A percentile compares a stretch with the other conserved stretches of the same genome.
Conservation (phyloP, 2,113 vertebrate species). For the Macrotus californicus region DNA sequence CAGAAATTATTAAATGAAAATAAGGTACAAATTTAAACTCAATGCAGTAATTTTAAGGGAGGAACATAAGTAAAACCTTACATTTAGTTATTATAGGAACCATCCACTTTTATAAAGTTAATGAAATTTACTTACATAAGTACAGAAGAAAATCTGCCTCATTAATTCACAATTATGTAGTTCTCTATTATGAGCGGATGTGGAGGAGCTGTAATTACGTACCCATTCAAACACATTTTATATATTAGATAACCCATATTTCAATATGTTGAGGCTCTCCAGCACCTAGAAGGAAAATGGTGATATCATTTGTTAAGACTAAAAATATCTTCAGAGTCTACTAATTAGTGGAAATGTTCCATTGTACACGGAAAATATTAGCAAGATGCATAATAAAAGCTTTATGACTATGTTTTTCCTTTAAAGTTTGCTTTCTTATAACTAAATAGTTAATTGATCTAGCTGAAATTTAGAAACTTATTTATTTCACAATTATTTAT, state of each 20-base stretch:
- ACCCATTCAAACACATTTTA: slow-evolving; percentile 20
- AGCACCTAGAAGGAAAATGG: neutral
- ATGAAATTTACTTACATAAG: neutral
- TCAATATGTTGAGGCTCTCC: neutral
- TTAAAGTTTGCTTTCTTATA: neutral
- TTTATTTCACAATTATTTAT: neutral
- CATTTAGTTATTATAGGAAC: neutral
- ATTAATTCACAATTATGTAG: slow-evolving; percentile 35
- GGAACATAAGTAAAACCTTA: slow-evolving; percentile 2
- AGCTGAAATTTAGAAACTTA: neutral
- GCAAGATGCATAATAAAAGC: neutral
- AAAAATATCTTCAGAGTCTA: neutral
- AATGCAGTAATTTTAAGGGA: neutral
- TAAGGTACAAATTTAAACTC: neutral
- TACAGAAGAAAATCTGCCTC: slow-evolving; percentile 17
- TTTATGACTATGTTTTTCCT: neutral
- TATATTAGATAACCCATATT: neutral
- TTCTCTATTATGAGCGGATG: neutral
- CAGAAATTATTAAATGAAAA: neutral
- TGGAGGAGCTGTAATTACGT: neutral
- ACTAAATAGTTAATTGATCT: neutral
- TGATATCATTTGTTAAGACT: neutral
- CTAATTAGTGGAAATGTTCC: slow-evolving; percentile 5
- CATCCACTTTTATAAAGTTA: slow-evolving; percentile 3
- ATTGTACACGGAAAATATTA: neutral